Percentiles rank a stretch among this genome's conserved stretches.
These are phyloP conservation scores for Trematocara zebra DNA, from an alignment of 2,113 vertebrate species.

Conservation along the genomic window DNA sequence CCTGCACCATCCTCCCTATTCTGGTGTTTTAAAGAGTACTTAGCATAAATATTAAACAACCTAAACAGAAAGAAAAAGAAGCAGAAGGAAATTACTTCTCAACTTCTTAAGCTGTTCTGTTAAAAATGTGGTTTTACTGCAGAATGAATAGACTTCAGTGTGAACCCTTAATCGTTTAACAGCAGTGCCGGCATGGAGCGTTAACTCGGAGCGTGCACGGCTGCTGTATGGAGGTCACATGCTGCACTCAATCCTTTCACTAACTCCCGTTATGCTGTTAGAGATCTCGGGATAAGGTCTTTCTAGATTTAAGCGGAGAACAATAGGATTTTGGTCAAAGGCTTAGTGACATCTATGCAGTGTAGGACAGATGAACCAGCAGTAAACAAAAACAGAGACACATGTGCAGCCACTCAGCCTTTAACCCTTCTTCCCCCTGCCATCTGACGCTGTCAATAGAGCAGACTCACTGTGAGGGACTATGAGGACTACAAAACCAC, in stretches of 20 bases:
- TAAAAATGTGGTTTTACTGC: neutral
- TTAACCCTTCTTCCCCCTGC: neutral
- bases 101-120: neutral
- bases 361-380: slow-evolving; percentile 25
- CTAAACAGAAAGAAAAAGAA: neutral
- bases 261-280: slow-evolving; percentile 50
- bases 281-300: slow-evolving; percentile 51
- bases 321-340: slow-evolving; percentile 55
- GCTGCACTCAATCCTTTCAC: slow-evolving; percentile 59
- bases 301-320: slow-evolving; percentile 39
- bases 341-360: slow-evolving; percentile 21
- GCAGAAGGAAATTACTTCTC: neutral
- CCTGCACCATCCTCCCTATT: no score
- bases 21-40: no score
- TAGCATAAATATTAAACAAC: no score
- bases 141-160: neutral
- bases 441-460: neutral
- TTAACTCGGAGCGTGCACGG: neutral
- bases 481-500: neutral
- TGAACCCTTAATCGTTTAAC: neutral
- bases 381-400: slow-evolving; percentile 31
- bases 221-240: slow-evolving; percentile 53
- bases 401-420: slow-evolving; percentile 7
- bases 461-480: neutral
- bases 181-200: neutral